Evolutionary conservation across 2,113 vertebrate species (phyloP).

Genomic region (Salvelinus alpinus): DNA sequence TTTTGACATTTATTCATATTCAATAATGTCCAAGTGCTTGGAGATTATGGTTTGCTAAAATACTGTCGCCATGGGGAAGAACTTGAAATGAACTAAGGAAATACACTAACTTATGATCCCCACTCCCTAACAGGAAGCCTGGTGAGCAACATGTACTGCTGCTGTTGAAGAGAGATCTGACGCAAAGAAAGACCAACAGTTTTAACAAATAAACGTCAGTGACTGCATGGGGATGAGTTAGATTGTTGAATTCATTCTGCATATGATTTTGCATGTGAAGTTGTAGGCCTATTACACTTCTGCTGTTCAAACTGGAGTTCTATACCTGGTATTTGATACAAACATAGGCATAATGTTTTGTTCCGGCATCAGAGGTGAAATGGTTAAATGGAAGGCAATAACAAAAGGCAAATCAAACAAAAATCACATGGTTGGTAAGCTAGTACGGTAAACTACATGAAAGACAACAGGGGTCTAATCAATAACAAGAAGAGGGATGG

Average conservation of each 20-base stretch:
- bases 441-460: slow-evolving; percentile 22
- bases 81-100: slow-evolving; percentile 32
- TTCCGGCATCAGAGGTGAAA: not conserved
- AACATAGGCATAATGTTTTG: not conserved
- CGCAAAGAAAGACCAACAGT: too few relatives aligned
- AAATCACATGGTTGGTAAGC: slow-evolving; percentile 15
- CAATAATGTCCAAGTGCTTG: slow-evolving; percentile 11
- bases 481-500: slow-evolving; percentile 40
- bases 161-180: not conserved
- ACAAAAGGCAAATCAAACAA: slow-evolving; percentile 25
- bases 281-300: not conserved
- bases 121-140: slow-evolving; percentile 37
- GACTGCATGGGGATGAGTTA: too few relatives aligned
- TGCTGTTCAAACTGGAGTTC: not conserved
- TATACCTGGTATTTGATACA: not conserved
- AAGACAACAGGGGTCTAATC: slow-evolving; percentile 16
- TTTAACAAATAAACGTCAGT: too few relatives aligned
- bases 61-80: slow-evolving; percentile 25
- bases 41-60: slow-evolving; percentile 22
- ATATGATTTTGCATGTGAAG: not conserved
- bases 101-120: slow-evolving; percentile 41
- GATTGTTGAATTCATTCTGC: not conserved
- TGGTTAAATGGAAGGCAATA: not conserved
- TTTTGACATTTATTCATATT: slow-evolving; percentile 28
- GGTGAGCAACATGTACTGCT: slow-evolving; percentile 19